A percentile compares a stretch with the other conserved stretches of the same genome.
phyloP scores from a whole-genome alignment of 2,888 invertebrate species.

The Erebia aethiops region DNA sequence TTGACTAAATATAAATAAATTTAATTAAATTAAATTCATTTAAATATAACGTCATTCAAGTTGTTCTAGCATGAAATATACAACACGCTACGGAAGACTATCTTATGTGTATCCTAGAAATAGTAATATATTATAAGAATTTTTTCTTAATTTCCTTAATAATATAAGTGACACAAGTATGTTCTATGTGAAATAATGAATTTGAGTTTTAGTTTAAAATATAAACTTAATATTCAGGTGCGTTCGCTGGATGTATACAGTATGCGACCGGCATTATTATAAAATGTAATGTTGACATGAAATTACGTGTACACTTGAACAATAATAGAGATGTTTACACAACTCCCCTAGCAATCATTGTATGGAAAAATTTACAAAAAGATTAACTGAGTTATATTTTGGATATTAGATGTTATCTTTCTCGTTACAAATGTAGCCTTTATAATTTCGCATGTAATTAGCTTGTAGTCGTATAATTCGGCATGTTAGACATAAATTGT shows the following conservation, averaged over 20 bases:
- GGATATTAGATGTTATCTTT: slow-evolving; percentile 32
- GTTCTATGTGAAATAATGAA: too few species aligned
- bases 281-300: neutral
- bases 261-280: neutral
- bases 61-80: too few species aligned
- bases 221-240: neutral
- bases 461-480: slow-evolving; percentile 29
- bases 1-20: too few species aligned
- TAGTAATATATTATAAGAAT: too few species aligned
- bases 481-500: slow-evolving; percentile 29
- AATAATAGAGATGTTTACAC: slow-evolving; percentile 21
- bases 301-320: slow-evolving; percentile 10
- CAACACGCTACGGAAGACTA: too few species aligned
- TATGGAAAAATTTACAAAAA: slow-evolving; percentile 8
- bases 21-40: too few species aligned
- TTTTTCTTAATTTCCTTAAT: too few species aligned
- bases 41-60: too few species aligned
- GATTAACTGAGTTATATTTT: slow-evolving; percentile 20
- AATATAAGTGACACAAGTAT: too few species aligned
- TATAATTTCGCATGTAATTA: slow-evolving; percentile 36
- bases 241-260: neutral
- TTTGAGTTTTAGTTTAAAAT: too few species aligned
- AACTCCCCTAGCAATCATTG: slow-evolving; percentile 4
- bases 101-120: too few species aligned
- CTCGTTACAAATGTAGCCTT: slow-evolving; percentile 35